Evolutionary conservation across 2,797 vertebrate species (phyloP), one percentile per base, ranked within the genome.

Genomic region (Gila robusta): DNA sequence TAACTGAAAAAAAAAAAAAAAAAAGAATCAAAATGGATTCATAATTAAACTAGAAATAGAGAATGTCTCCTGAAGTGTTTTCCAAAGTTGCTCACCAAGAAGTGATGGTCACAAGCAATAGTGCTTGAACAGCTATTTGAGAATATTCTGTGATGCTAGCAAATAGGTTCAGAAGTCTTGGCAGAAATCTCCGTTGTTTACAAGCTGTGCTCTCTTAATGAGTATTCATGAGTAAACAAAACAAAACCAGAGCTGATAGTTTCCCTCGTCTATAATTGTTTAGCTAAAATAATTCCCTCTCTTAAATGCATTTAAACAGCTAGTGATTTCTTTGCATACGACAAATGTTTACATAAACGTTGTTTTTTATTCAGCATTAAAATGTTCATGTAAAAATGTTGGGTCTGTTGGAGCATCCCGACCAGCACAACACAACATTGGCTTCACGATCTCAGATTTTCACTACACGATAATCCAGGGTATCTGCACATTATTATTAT

Each of bases 151-250:
- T 71, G n/a, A 59, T 32, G 35, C 49, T 14, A 72, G 69, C 37
- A 59, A 59, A 82, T 23, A 32, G 23, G 23, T 82, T 82, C 17
- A 56, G n/a, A 82, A 41, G 35, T 82, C 35, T 39, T 72, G 49
- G 80, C 80, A 71, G 35, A 69, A 79, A 71, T 19, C 37, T 71
- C 35, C 1, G 2, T 82, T 28, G 67, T 72, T 82, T 37, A 82
- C 23, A 59, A 54, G 17, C 81, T 59, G 67, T 23, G 16, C 49
- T 59, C 80, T 21, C 10, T 54, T 82, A 82, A 71, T 71, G 67
- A 41, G 44, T 17, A 39, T 47, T 47, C 7, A 52, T 17, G 19
- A 54, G 47, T 26, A 54, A 56, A 28, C 17, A 26, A 47, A 35
- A 59, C 3, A 19, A 35, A 37, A 44, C 6, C 19, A 35, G 19